Percentiles rank a stretch among this genome's conserved stretches.
These are phyloP conservation scores for Pungitius pungitius DNA, from an alignment of 2,113 vertebrate species.

Conservation along the genomic window DNA sequence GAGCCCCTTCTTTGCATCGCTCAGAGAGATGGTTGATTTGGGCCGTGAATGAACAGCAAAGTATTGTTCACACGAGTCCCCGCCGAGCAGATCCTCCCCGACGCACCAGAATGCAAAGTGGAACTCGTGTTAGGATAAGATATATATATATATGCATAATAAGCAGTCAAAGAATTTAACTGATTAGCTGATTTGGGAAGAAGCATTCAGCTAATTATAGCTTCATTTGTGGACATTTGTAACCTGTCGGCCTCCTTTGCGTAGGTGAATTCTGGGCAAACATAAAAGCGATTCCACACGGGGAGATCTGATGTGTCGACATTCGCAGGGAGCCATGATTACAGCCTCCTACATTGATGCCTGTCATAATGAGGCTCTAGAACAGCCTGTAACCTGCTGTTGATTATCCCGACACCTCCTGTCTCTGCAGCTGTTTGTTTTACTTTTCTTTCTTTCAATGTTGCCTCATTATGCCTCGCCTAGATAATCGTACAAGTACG, in stretches of 20 bases:
- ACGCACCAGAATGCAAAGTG: conserved; percentile 49
- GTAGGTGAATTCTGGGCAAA: conserved; percentile 7
- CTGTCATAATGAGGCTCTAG: conserved; percentile 47
- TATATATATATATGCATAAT: conserved; percentile 14
- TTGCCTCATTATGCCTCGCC: conserved; percentile 46
- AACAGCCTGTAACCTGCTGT: conserved; percentile 44
- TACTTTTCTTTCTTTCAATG: conserved; percentile 42
- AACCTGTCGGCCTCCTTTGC: conserved; percentile 10
- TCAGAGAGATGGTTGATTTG: conserved; percentile 43
- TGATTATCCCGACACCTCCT: conserved; percentile 38
- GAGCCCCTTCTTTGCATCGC: conserved; percentile 62
- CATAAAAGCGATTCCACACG: background rate
- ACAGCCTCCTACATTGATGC: conserved; percentile 34
- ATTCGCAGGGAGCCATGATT: conserved; percentile 42
- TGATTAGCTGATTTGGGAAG: conserved; percentile 11
- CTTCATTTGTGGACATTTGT: conserved; percentile 13
- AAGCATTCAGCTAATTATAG: conserved; percentile 32
- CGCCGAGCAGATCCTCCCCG: conserved; percentile 28
- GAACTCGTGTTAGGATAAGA: background rate
- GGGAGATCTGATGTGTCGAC: conserved; percentile 34
- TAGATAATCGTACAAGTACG: conserved; percentile 33
- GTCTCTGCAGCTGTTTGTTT: conserved; percentile 46
- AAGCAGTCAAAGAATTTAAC: background rate
- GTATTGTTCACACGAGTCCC: conserved; percentile 57
- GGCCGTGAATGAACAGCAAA: conserved; percentile 65